Evolutionary conservation across 1,140 invertebrate species (phyloP).

Genomic region (Drosophila bocki): DNA sequence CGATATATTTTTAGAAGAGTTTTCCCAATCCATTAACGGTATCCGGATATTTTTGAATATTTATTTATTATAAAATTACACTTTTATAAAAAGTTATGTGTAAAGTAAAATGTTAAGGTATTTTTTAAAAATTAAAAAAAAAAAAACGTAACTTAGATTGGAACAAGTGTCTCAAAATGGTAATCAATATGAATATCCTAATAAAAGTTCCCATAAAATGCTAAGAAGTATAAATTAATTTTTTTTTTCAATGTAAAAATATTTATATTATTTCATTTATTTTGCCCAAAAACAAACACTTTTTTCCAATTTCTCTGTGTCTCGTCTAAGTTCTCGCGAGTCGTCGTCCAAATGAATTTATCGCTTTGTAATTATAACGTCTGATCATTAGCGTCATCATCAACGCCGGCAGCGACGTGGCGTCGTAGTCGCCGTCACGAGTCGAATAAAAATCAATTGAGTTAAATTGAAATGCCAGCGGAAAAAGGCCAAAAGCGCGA

Average conservation of each 20-base stretch:
- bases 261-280: conserved; percentile 10
- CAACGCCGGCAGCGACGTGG: conserved; percentile 3
- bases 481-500: conserved; percentile 11
- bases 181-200: no score
- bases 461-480: conserved; percentile 67
- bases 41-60: conserved; percentile 5
- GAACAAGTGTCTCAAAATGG: neutral
- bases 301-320: conserved; percentile 5
- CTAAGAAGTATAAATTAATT: neutral
- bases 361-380: conserved; percentile 69
- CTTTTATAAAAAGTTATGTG: neutral
- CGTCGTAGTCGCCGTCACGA: conserved; percentile 54
- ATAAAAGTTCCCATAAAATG: no score
- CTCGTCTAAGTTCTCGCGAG: conserved; percentile 9
- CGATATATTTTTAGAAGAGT: conserved; percentile 15
- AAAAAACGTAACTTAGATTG: no score
- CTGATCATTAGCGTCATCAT: conserved; percentile 69
- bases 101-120: neutral
- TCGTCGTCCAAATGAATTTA: conserved; percentile 65
- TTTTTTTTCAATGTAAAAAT: neutral
- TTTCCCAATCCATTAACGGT: conserved; percentile 33
- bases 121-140: no score
- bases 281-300: conserved; percentile 1
- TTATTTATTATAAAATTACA: conserved; percentile 6
- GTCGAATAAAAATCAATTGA: conserved; percentile 75